These are phyloP conservation scores for Labeo rohita DNA, from an alignment of 2,113 vertebrate species.

Conservation along the genomic window DNA sequence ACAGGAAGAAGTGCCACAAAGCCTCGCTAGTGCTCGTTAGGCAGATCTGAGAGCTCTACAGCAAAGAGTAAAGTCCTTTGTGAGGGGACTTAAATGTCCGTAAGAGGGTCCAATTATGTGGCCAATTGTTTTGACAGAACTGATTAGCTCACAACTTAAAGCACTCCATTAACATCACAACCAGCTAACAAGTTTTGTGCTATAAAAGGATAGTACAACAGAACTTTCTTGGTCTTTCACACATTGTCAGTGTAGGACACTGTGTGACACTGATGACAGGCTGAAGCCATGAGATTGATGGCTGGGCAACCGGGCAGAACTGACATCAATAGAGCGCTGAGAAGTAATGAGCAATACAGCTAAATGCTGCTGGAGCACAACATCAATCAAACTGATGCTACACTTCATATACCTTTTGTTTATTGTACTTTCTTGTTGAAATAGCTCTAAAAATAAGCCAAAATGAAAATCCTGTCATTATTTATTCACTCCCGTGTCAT, in stretches of 20 bases:
- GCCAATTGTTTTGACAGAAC: conserved; percentile 42
- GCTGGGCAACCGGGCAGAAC: neutral
- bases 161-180: conserved; percentile 48
- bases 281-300: conserved; percentile 37
- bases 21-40: conserved; percentile 38
- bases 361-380: neutral
- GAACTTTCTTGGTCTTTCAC: conserved; percentile 8
- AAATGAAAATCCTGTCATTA: neutral
- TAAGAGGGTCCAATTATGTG: conserved; percentile 46
- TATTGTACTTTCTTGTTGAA: neutral
- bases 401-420: neutral
- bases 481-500: neutral
- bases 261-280: conserved; percentile 21
- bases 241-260: conserved; percentile 20
- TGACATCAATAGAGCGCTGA: conserved; percentile 45
- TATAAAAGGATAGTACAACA: conserved; percentile 24
- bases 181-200: conserved; percentile 14
- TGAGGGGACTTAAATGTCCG: conserved; percentile 38
- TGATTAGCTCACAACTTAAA: conserved; percentile 47
- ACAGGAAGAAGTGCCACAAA: conserved; percentile 50
- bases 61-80: conserved; percentile 42
- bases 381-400: conserved; percentile 30
- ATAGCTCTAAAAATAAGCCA: neutral
- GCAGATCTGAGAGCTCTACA: conserved; percentile 43
- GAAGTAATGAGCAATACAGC: conserved; percentile 28